Evolutionary conservation across 1,140 invertebrate species (phyloP).

Genomic region (Zaprionus ghesquierei): DNA sequence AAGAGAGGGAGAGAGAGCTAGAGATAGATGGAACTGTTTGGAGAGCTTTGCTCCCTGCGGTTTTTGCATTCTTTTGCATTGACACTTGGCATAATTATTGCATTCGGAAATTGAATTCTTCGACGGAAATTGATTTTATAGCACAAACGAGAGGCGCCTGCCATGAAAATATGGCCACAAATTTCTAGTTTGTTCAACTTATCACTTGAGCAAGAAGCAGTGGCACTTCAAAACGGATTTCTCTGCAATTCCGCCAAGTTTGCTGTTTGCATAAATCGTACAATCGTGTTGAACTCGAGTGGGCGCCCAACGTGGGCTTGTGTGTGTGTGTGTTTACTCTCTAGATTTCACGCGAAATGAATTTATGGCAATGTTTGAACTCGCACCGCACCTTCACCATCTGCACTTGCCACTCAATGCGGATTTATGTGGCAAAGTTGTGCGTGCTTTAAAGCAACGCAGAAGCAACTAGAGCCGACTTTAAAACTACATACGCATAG

Average conservation of each 20-base stretch:
- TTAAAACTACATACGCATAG: conserved; percentile 13
- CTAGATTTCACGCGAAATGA: not conserved
- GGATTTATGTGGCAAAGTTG: conserved; percentile 20
- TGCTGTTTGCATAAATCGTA: not conserved
- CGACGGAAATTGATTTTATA: conserved; percentile 79
- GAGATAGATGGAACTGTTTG: not conserved
- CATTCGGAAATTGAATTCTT: conserved; percentile 80
- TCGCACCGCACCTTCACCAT: not conserved
- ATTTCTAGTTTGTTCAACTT: conserved; percentile 36
- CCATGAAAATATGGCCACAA: conserved; percentile 14
- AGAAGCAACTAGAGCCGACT: not conserved
- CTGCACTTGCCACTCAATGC: not conserved
- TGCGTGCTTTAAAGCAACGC: conserved; percentile 10
- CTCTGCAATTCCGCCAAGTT: not conserved
- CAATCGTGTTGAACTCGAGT: not conserved
- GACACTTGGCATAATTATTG: conserved; percentile 81
- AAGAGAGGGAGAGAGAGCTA: not conserved
- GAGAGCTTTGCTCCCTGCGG: too few species aligned
- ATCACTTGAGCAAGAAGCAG: conserved; percentile 14
- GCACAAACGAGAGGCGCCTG: conserved; percentile 31
- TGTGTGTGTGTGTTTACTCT: not conserved
- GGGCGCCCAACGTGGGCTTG: not conserved
- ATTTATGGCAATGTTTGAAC: conserved; percentile 11
- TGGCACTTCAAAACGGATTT: conserved; percentile 8
- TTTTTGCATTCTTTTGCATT: conserved; percentile 54